Conservation (phyloP, 2,113 vertebrate genomes). For the Myrmophylax atrothorax region DNA sequence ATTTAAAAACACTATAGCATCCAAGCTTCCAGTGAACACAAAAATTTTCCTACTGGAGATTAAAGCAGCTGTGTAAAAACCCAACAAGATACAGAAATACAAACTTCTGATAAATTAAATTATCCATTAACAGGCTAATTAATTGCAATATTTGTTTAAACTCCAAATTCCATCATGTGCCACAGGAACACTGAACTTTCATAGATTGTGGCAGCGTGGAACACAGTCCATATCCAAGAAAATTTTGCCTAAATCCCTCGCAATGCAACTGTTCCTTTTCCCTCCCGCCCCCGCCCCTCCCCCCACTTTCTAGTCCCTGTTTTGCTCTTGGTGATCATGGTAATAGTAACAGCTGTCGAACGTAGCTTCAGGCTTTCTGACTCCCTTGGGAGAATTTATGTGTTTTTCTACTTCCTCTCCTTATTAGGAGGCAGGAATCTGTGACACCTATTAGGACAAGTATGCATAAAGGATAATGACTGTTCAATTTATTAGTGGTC, state of each 20-base stretch:
- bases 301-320: slow-evolving; percentile 44
- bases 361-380: slow-evolving; percentile 76
- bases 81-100: background rate
- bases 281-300: background rate
- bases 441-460: slow-evolving; percentile 83
- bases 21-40: background rate
- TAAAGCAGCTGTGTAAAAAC: background rate
- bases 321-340: slow-evolving; percentile 77
- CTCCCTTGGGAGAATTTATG: slow-evolving; percentile 84
- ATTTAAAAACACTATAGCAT: background rate
- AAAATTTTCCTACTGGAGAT: background rate
- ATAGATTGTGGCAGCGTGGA: slow-evolving; percentile 48
- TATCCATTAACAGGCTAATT: slow-evolving; percentile 32
- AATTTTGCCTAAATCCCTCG: slow-evolving; percentile 62
- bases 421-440: slow-evolving; percentile 85
- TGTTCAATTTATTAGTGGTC: slow-evolving; percentile 80
- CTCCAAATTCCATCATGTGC: slow-evolving; percentile 47
- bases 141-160: slow-evolving; percentile 68
- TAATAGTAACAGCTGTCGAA: slow-evolving; percentile 78
- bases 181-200: slow-evolving; percentile 26
- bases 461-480: slow-evolving; percentile 83
- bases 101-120: background rate
- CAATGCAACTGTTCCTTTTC: slow-evolving; percentile 17
- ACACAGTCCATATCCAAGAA: slow-evolving; percentile 59
- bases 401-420: slow-evolving; percentile 84